Conservation (phyloP, 2,113 vertebrate genomes). For the Empidonax traillii region DNA sequence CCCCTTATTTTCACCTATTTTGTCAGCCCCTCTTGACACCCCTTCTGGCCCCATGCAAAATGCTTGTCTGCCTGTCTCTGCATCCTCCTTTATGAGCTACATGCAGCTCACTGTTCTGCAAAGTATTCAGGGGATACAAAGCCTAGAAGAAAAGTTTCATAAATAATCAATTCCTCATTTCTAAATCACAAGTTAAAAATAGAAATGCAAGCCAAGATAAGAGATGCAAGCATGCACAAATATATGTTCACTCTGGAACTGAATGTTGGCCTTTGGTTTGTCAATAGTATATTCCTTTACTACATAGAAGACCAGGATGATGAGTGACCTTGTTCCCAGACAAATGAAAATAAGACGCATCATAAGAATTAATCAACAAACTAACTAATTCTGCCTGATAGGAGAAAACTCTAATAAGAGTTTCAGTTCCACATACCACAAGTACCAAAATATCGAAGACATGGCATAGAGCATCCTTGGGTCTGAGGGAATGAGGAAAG, state of each 20-base stretch:
- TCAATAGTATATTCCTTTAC: neutral
- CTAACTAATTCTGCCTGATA: neutral
- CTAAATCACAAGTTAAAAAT: slow-evolving; percentile 29
- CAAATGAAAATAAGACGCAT: neutral
- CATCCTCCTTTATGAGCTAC: neutral
- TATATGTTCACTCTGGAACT: slow-evolving; percentile 27
- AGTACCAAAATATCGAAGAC: neutral
- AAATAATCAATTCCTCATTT: slow-evolving; percentile 24
- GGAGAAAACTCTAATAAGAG: neutral
- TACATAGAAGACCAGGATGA: neutral
- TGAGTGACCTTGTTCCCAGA: slow-evolving; percentile 41
- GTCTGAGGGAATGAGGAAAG: neutral
- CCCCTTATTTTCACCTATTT: neutral
- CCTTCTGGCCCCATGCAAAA: neutral
- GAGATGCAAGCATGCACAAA: slow-evolving; percentile 4
- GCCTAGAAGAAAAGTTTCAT: neutral
- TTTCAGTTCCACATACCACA: neutral
- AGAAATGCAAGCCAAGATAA: slow-evolving; percentile 30
- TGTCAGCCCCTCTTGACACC: neutral
- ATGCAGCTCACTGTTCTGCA: neutral
- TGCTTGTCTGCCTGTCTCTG: neutral
- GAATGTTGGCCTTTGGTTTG: neutral
- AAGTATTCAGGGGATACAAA: neutral
- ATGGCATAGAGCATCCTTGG: neutral
- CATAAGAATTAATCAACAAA: neutral